Percentiles rank a stretch among this genome's conserved stretches.
Conservation (phyloP, 2,888 invertebrate genomes). For the Hypselothyrea guttata region DNA sequence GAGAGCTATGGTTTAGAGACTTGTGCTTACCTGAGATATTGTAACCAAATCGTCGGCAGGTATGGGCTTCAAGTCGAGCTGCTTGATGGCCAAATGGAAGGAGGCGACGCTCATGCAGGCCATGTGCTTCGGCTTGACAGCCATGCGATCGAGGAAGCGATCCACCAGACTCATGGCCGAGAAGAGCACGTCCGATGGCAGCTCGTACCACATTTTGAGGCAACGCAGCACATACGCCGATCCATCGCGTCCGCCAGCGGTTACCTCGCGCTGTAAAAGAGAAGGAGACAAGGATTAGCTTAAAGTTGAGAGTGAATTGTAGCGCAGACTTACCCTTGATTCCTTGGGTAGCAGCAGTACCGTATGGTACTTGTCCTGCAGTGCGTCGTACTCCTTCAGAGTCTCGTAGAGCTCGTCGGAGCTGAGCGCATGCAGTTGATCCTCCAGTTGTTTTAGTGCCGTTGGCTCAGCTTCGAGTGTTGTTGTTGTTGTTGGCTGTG, state of each 20-base stretch:
- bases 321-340: constrained; percentile 86
- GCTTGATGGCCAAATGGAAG: constrained; percentile 91
- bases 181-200: constrained; percentile 90
- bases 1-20: too few relatives aligned
- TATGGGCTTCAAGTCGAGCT: constrained; percentile 84
- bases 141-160: constrained; percentile 92
- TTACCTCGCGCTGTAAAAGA: constrained; percentile 85
- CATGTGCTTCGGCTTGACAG: constrained; percentile 91
- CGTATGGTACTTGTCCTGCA: constrained; percentile 89
- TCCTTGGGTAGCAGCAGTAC: constrained; percentile 86
- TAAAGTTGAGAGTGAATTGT: background rate
- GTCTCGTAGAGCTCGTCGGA: constrained; percentile 83
- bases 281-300: background rate
- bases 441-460: constrained; percentile 71
- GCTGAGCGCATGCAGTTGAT: constrained; percentile 75
- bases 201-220: constrained; percentile 92
- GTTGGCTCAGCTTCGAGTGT: constrained; percentile 70
- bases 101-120: constrained; percentile 94
- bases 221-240: constrained; percentile 91
- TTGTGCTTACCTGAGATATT: constrained; percentile 83
- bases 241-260: constrained; percentile 89
- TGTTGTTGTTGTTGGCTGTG: constrained; percentile 9
- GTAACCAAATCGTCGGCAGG: constrained; percentile 87
- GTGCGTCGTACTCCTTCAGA: constrained; percentile 87
- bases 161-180: constrained; percentile 91